Conservation (phyloP, 2,888 invertebrate species). For the Andrena marginata region DNA sequence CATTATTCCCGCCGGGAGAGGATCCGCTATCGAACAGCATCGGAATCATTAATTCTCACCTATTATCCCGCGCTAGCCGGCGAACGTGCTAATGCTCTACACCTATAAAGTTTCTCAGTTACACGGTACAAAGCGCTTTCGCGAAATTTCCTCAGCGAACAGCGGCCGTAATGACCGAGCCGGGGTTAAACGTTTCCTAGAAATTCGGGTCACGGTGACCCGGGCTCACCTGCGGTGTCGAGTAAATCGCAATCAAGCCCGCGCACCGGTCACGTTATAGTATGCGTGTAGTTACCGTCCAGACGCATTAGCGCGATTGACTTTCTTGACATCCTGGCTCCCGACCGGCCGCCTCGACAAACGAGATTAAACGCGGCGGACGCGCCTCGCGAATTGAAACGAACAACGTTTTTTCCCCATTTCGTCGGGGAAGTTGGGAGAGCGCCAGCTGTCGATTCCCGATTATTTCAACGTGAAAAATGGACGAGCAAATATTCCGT, state of each 20-base stretch:
- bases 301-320: background rate
- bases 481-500: background rate
- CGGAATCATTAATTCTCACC: background rate
- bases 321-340: background rate
- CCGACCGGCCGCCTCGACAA: background rate
- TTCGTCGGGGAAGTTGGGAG: background rate
- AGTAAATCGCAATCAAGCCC: slow-evolving; percentile 48
- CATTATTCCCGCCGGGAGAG: too few species aligned
- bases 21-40: background rate
- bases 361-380: slow-evolving; percentile 11
- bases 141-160: slow-evolving; percentile 34
- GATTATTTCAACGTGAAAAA: background rate
- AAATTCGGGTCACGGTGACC: slow-evolving; percentile 41
- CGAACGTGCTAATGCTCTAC: slow-evolving; percentile 23
- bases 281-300: background rate
- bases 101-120: slow-evolving; percentile 27
- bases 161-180: slow-evolving; percentile 17
- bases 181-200: slow-evolving; percentile 25
- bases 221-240: slow-evolving; percentile 22
- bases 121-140: slow-evolving; percentile 26
- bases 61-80: slow-evolving; percentile 10
- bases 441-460: background rate
- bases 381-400: background rate
- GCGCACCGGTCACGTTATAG: background rate
- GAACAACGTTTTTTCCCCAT: background rate